Percentiles rank a stretch among this genome's conserved stretches.
Evolutionary conservation across 35 echinoderm and acorn worm species (phyloP).

Genomic region (Diadema setosum): DNA sequence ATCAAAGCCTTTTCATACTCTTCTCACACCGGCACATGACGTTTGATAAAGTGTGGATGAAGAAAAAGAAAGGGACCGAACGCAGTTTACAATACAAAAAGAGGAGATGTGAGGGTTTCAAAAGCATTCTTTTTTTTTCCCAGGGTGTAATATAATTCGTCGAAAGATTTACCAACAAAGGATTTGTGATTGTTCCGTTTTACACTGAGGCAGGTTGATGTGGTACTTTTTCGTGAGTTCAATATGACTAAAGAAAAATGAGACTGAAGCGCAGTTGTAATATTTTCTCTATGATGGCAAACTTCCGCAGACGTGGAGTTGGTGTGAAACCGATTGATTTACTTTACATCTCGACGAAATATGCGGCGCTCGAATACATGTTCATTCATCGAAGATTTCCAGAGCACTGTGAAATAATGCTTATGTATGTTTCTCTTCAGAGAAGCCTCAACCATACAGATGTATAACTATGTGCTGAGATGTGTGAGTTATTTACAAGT

Average conservation of each 20-base stretch:
- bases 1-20: background rate
- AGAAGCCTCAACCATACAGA: no score
- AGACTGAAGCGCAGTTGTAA: background rate
- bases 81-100: background rate
- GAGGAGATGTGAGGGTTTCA: background rate
- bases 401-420: no score
- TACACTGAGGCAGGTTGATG: background rate
- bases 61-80: background rate
- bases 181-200: background rate
- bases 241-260: background rate
- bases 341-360: background rate
- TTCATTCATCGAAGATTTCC: no score
- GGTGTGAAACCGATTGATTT: no score
- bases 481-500: no score
- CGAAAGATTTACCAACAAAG: no score
- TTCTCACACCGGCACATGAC: background rate
- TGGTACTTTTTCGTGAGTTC: background rate
- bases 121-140: no score
- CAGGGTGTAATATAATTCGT: no score
- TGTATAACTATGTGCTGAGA: no score
- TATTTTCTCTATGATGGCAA: background rate
- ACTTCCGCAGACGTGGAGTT: no score
- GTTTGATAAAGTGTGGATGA: background rate
- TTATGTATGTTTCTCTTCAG: no score
- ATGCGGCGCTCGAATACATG: no score